Percentiles rank a stretch among this genome's conserved stretches.
Conservation (phyloP, 2,797 vertebrate species). For the Antennarius maculatus region DNA sequence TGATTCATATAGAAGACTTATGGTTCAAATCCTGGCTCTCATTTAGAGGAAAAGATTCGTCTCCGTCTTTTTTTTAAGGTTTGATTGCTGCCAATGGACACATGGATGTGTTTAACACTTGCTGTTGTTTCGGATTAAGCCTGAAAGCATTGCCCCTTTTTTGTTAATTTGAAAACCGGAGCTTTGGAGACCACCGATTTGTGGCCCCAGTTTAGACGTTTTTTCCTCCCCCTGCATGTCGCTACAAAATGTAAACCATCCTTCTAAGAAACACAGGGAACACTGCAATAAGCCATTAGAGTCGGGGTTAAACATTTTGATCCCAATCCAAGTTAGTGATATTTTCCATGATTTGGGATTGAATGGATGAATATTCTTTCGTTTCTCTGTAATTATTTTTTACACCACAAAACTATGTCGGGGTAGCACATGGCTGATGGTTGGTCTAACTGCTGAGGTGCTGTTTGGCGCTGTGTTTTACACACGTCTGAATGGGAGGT, state of each 20-base stretch:
- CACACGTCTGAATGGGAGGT: constrained; percentile 33
- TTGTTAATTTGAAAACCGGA: constrained; percentile 61
- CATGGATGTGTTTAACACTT: constrained; percentile 74
- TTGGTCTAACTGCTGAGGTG: constrained; percentile 33
- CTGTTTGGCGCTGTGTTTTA: constrained; percentile 24
- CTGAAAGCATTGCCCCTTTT: constrained; percentile 55
- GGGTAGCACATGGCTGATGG: constrained; percentile 44
- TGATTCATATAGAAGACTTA: constrained; percentile 47
- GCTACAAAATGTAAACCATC: constrained; percentile 69
- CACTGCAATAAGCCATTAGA: constrained; percentile 63
- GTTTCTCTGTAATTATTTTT: constrained; percentile 69
- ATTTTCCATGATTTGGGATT: constrained; percentile 74
- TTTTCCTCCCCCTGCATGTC: constrained; percentile 35
- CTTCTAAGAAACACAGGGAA: constrained; percentile 55
- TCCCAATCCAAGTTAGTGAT: constrained; percentile 64
- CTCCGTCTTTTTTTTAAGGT: constrained; percentile 36
- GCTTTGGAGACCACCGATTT: constrained; percentile 52
- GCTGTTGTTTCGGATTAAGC: constrained; percentile 70
- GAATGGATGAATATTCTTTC: constrained; percentile 68
- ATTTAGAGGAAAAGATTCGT: constrained; percentile 56
- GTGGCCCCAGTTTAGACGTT: constrained; percentile 22
- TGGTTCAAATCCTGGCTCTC: constrained; percentile 54
- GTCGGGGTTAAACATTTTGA: constrained; percentile 67
- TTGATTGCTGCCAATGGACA: constrained; percentile 65
- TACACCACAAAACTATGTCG: constrained; percentile 58